Evolutionary conservation across 2,888 invertebrate genomes (phyloP).

Genomic region (Deroplatys truncata): DNA sequence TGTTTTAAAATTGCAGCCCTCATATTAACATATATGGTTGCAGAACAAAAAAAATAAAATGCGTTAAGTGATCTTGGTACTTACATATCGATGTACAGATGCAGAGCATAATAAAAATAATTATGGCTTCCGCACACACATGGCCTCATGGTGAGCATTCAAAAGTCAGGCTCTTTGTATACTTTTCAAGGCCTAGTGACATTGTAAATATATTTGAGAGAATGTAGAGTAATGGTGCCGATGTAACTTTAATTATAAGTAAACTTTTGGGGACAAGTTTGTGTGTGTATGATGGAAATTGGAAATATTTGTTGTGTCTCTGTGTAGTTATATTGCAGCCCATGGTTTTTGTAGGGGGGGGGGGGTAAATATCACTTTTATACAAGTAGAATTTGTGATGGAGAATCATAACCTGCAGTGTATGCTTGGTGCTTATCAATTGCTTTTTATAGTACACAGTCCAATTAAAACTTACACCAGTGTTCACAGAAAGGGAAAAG

Average conservation of each 20-base stretch:
- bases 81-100: constrained; percentile 12
- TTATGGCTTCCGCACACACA: constrained; percentile 6
- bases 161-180: neutral
- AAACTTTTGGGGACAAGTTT: neutral
- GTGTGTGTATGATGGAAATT: neutral
- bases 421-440: neutral
- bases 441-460: constrained; percentile 1
- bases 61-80: neutral
- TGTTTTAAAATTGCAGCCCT: neutral
- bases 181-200: constrained; percentile 8
- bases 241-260: neutral
- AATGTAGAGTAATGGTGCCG: neutral
- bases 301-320: neutral
- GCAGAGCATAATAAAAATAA: neutral
- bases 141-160: neutral
- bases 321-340: neutral
- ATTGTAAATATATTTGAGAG: constrained; percentile 1
- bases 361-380: neutral
- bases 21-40: neutral
- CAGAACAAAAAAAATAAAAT: neutral
- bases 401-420: neutral
- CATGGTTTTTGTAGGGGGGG: neutral
- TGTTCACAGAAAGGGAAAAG: neutral
- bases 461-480: neutral
- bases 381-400: neutral